Base-by-base conservation (phyloP, 1,140 invertebrate species). In the Bombus pascuorum region DNA sequence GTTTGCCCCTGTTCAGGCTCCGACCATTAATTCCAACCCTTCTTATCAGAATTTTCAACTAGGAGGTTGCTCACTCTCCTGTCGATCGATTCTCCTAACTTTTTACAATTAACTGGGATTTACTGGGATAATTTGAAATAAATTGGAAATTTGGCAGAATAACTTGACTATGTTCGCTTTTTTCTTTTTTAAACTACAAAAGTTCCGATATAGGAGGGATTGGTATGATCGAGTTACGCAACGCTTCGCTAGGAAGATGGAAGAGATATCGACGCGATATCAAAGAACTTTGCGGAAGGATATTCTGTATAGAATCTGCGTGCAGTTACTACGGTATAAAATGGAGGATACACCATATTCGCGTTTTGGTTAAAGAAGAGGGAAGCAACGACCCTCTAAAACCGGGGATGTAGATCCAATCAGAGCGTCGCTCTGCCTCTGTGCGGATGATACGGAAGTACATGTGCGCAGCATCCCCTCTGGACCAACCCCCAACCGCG, bases 381-480 rank as follows among this genome's bases (percentile, higher is more conserved):
- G n/a, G 72, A 39, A 10, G 42, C 15, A 39, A 15, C 15, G 18
- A 25, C 76, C 32, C 68, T 28, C 13, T 42, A 18, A 34, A n/a
- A 25, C 22, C 0, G 53, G 73, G 62, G 79, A 39, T 62, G 73
- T 15, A 18, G 79, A 34, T 88, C 88, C 88, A 90, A 90, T 90
- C 59, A 62, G 81, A 81, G 42, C 37, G 57, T 25, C n/a, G 34
- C 65, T 62, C 71, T 74, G 59, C 37, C 42, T n/a, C 57, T 9
- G 39, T 22, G 42, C 37, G 68, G 72, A 81, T 84, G 32, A 34
- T 9, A 22, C 5, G 73, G 42, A 25, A 44, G n/a, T 57, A 34
- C 13, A n/a, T 47, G 47, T 76, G 81, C 89, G 87, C 89, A 90
- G 87, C 89, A 89, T 90, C 89, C 81, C 78, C 37, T 47, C 13